A percentile compares a stretch with the other conserved stretches of the same genome.
Evolutionary conservation across 2,888 invertebrate species (phyloP).

Genomic region (Diarsia dahlii): DNA sequence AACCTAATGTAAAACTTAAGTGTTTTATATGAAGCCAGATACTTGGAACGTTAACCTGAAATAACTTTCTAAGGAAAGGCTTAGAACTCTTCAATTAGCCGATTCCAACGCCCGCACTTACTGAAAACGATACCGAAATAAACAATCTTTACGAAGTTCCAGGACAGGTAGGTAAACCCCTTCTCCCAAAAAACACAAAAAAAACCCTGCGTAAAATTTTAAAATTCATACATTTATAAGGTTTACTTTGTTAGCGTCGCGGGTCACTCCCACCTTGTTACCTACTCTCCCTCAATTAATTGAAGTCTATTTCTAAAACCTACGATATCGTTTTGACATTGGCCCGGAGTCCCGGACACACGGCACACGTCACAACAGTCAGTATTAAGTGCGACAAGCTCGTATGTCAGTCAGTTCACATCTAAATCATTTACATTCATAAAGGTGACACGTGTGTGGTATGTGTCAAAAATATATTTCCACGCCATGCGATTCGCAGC

Average conservation of each 20-base stretch:
- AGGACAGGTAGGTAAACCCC: not conserved
- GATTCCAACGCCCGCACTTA: not conserved
- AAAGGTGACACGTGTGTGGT: conserved; percentile 3
- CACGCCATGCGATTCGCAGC: not conserved
- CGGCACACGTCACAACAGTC: no score
- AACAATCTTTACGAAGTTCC: not conserved
- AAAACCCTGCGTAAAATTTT: no score
- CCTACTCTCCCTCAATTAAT: no score
- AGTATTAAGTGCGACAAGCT: not conserved
- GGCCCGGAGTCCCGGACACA: no score
- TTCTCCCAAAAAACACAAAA: no score
- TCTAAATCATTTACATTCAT: conserved; percentile 36
- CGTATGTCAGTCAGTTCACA: conserved; percentile 16
- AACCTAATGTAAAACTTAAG: not conserved
- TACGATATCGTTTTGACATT: no score
- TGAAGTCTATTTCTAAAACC: no score
- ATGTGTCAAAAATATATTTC: conserved; percentile 28
- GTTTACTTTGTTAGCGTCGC: no score
- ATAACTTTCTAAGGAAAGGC: not conserved
- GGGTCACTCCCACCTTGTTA: no score
- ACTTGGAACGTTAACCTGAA: not conserved
- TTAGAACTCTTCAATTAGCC: not conserved
- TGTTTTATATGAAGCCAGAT: not conserved
- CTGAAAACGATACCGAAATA: not conserved
- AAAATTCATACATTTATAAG: no score